Conservation (phyloP, 2,797 vertebrate species). For the Premnoplex brunnescens region DNA sequence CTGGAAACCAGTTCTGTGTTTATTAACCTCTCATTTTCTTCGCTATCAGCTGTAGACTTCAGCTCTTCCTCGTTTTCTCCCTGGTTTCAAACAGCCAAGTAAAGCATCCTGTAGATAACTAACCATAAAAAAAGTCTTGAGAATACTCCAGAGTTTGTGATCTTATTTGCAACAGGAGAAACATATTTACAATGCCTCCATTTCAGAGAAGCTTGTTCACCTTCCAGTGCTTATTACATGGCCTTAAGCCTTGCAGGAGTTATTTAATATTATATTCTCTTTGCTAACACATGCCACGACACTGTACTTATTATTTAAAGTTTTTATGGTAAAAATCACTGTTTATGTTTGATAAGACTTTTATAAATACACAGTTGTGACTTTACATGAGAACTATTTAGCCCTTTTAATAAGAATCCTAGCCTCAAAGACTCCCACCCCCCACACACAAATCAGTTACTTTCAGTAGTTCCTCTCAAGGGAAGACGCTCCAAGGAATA, state of each 20-base stretch:
- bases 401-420: neutral
- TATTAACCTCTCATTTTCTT: neutral
- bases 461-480: neutral
- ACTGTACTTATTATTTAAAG: neutral
- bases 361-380: neutral
- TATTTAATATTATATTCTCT: neutral
- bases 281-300: neutral
- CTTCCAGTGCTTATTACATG: neutral
- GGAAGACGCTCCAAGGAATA: neutral
- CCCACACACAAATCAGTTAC: neutral
- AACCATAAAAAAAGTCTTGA: neutral
- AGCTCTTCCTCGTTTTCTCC: neutral
- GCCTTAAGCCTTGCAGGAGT: neutral
- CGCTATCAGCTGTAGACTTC: neutral
- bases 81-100: neutral
- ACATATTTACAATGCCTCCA: neutral
- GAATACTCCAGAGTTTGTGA: neutral
- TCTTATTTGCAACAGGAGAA: neutral
- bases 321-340: neutral
- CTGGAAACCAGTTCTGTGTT: neutral
- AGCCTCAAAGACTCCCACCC: neutral
- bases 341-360: neutral
- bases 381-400: neutral
- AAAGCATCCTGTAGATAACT: neutral
- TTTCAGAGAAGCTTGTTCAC: neutral